Base-by-base conservation (phyloP, 2,888 invertebrate genomes). In the Aporophyla lueneburgensis region DNA sequence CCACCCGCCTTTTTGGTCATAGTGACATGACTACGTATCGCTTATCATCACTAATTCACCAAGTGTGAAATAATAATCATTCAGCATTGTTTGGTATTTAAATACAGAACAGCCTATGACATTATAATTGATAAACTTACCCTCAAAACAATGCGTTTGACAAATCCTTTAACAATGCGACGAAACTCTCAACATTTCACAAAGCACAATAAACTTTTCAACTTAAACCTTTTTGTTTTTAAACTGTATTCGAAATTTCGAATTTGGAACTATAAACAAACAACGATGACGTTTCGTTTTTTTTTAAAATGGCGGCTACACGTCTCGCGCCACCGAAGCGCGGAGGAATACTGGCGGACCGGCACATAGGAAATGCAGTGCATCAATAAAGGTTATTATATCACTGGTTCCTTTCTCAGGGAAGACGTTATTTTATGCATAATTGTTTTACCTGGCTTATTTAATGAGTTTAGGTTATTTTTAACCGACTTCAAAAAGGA, bases 291-390 rank as follows among this genome's bases (percentile, higher is more conserved):
- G 83, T 82, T 86, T 85, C 86, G 68, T 58, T 81, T 85, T 81
- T n/a, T 85, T 67, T 81, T 40, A 86, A 91, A 86, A 93, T 91
- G 88, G 90, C 90, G 81, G 70, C 84, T 82, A 49, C 84, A 92
- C 95, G 95, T 93, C 93, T 88, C 91, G 89, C 94, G 90, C 87
- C 87, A 89, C 59, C 93, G 90, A 89, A 91, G 93, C 91, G 92
- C 93, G 88, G 90, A 88, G 91, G 90, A 89, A 87, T 76, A 95
- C 95, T 95, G 93, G 89, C 86, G 73, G 24, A 81, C 84, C 74
- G 80, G 87, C 74, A 86, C 72, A 78, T 87, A 87, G 89, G 89
- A 87, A 89, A 82, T 81, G 78, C 81, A 83, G 73, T 84, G 79
- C 77, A 87, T 84, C 75, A 80, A 71, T 76, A 72, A 75, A 86